A percentile compares a stretch with the other conserved stretches of the same genome.
These are phyloP conservation scores for Leptopilina drosophilae DNA, from an alignment of 2,888 invertebrate genomes.

Conservation along the genomic window DNA sequence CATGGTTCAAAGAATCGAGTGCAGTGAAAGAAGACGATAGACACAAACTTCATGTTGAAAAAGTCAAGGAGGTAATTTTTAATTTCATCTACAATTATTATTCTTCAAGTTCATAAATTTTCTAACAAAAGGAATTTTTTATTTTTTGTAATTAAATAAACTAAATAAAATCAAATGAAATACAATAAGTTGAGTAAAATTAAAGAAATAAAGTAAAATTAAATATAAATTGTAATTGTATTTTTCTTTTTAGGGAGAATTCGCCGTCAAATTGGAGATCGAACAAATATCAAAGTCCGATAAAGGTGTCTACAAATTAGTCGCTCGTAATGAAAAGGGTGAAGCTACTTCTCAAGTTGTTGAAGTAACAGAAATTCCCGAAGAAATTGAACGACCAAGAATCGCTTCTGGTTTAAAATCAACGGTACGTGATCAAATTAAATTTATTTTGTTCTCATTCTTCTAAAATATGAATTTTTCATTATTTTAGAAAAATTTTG, in stretches of 20 bases:
- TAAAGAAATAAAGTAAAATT: too few relatives aligned
- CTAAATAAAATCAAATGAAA: too few relatives aligned
- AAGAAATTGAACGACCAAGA: slow-evolving; percentile 88
- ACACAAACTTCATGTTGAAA: slow-evolving; percentile 87
- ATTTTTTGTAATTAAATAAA: background rate
- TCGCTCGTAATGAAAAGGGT: slow-evolving; percentile 95
- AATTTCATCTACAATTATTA: background rate
- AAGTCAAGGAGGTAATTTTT: slow-evolving; percentile 84
- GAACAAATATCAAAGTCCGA: slow-evolving; percentile 88
- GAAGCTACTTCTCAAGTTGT: slow-evolving; percentile 93
- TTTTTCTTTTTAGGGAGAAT: slow-evolving; percentile 85
- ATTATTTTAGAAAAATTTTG: too few relatives aligned
- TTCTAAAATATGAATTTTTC: background rate
- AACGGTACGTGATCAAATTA: slow-evolving; percentile 79
- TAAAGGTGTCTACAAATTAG: slow-evolving; percentile 92
- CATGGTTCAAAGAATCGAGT: slow-evolving; percentile 93
- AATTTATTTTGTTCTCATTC: background rate
- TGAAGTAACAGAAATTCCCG: slow-evolving; percentile 90
- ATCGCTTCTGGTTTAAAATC: slow-evolving; percentile 87
- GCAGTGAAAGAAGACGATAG: slow-evolving; percentile 88
- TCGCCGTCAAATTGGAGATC: slow-evolving; percentile 93
- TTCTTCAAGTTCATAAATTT: too few relatives aligned
- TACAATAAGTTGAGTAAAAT: too few relatives aligned
- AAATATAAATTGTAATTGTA: background rate
- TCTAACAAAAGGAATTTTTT: too few relatives aligned